Percentiles rank a stretch among this genome's conserved stretches.
phyloP scores from a whole-genome alignment of 2,888 invertebrate species.

The Platerodrilus igneus region DNA sequence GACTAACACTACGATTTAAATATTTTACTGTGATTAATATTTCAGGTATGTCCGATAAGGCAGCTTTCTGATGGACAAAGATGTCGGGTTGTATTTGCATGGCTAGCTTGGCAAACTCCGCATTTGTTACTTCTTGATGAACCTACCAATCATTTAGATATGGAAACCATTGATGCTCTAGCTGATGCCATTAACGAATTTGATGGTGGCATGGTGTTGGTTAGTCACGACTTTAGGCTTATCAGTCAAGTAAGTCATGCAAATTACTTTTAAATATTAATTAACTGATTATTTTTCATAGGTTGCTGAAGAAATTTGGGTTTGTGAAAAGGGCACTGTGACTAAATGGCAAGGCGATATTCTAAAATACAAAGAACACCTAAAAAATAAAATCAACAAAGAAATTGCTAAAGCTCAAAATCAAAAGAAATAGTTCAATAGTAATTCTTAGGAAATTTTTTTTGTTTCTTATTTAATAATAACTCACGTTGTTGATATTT shows the following conservation, averaged over 20 bases:
- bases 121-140: conserved; percentile 81
- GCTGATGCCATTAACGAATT: conserved; percentile 97
- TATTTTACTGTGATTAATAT: no score
- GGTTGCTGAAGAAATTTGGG: conserved; percentile 99
- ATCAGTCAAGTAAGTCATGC: conserved; percentile 93
- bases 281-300: no score
- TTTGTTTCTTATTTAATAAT: no score
- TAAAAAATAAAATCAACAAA: conserved; percentile 81
- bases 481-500: no score
- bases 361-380: conserved; percentile 90
- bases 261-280: no score
- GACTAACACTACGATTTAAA: not conserved
- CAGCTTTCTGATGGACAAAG: conserved; percentile 97
- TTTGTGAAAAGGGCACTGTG: conserved; percentile 92
- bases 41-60: conserved; percentile 83
- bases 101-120: conserved; percentile 96
- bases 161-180: conserved; percentile 97
- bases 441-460: no score
- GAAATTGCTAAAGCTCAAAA: conserved; percentile 53
- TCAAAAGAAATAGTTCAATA: conserved; percentile 43
- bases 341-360: conserved; percentile 98
- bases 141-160: conserved; percentile 94
- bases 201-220: conserved; percentile 97
- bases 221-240: conserved; percentile 99
- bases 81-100: conserved; percentile 97